A percentile compares a stretch with the other conserved stretches of the same genome.
These are phyloP conservation scores for Corvus hawaiiensis DNA, from an alignment of 2,113 vertebrate genomes.

Conservation along the genomic window DNA sequence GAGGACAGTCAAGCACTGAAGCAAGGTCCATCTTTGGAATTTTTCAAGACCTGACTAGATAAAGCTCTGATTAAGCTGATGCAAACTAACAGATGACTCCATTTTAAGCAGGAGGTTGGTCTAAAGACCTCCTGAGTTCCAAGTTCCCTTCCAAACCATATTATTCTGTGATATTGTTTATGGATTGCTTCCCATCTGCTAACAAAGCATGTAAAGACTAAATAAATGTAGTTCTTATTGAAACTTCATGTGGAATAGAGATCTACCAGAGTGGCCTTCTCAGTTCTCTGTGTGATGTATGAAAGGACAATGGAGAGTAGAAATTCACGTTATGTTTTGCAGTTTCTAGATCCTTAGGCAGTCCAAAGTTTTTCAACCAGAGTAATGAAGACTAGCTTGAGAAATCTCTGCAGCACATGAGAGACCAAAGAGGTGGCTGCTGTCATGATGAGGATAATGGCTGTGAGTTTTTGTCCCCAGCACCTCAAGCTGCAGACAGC, in stretches of 20 bases:
- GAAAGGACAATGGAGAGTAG: neutral
- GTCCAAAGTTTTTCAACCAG: neutral
- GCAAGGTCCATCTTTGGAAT: neutral
- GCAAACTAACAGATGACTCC: neutral
- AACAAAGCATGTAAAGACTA: neutral
- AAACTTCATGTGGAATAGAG: neutral
- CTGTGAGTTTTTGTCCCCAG: neutral
- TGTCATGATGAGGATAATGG: neutral
- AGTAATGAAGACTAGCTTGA: neutral
- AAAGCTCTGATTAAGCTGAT: neutral
- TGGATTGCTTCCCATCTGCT: neutral
- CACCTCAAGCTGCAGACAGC: neutral
- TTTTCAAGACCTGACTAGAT: neutral
- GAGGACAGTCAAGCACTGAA: neutral
- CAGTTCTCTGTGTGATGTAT: neutral
- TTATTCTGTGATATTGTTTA: neutral
- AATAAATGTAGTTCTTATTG: neutral
- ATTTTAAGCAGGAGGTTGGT: neutral
- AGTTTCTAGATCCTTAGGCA: neutral
- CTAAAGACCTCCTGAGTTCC: neutral
- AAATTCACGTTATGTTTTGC: neutral
- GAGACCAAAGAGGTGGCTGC: neutral
- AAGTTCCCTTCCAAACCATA: neutral
- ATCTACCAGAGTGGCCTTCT: neutral
- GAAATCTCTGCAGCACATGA: neutral